Evolutionary conservation across 2,113 vertebrate species (phyloP), one percentile per base, ranked within the genome.

Genomic region (Myrmecophaga tridactyla): DNA sequence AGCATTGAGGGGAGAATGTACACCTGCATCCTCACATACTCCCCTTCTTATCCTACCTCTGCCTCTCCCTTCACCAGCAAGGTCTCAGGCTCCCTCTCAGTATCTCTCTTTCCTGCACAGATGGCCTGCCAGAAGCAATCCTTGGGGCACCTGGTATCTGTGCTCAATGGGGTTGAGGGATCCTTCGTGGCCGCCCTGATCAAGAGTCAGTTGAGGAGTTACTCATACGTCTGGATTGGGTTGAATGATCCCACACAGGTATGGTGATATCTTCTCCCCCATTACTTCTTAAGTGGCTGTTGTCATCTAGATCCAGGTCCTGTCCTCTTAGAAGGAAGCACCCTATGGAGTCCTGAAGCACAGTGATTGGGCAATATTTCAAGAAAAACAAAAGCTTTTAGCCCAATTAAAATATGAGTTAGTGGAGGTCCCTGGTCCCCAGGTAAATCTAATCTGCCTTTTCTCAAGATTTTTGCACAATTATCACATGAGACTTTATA

Each of bases 221-320:
- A 20, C 10, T 6, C 20, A 3, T 34, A 89, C 0, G 0, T 95
- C 75, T 97, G 92, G 72, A 75, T 75, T 75, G 72, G 72, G 41
- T 56, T 94, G 21, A 70, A 94, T 58, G 84, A 96, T 48, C 51
- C 84, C 76, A 94, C 92, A 8, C 4, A 76, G 94, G 90, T 95
- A 25, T 0, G 2, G 27, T 7, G 73, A 1, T 3, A 2, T 60
- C 3, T 27, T 78, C 11, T 65, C 25, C 4, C 29, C 25, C 29
- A 4, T 46, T 43, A 46, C 9, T 41, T 73, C 41, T 73, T 0
- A 73, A 43, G 13, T 73, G 70, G 6, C 70, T 73, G 11, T 39
- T 43, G 27, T 67, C 23, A 46, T 13, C 41, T 17, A 41, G 41
- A 23, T 25, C 43, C 36, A 72, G 25, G 23, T 13, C 43, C 25